Conservation (phyloP, 2,797 vertebrate genomes). For the Chrysocyon brachyurus region DNA sequence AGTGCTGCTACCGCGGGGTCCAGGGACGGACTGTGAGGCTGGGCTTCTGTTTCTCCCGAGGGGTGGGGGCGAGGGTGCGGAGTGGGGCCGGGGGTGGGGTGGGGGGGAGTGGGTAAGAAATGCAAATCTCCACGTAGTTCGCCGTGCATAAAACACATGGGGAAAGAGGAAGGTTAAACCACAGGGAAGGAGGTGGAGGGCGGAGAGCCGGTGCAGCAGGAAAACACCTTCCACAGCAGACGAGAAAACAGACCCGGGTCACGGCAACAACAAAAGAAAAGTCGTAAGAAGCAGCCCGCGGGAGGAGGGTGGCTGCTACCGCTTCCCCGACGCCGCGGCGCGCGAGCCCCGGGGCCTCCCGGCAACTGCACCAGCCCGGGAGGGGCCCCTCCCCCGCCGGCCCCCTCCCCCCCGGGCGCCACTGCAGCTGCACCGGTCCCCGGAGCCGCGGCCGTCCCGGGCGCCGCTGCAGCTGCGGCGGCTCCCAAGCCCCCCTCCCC, state of each 20-base stretch:
- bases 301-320: constrained; percentile 66
- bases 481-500: constrained; percentile 73
- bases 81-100: neutral
- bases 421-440: constrained; percentile 72
- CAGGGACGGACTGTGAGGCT: constrained; percentile 16
- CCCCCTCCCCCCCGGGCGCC: constrained; percentile 55
- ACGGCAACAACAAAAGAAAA: constrained; percentile 88
- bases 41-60: constrained; percentile 64
- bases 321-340: constrained; percentile 66
- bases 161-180: constrained; percentile 83
- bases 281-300: constrained; percentile 82
- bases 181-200: constrained; percentile 79
- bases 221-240: constrained; percentile 80
- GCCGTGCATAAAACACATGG: constrained; percentile 36
- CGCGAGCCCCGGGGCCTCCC: constrained; percentile 77
- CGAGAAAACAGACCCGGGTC: constrained; percentile 84
- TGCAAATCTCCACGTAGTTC: constrained; percentile 67
- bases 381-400: constrained; percentile 45
- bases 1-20: constrained; percentile 39
- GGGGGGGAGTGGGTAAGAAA: neutral
- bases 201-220: constrained; percentile 80
- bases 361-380: constrained; percentile 73
- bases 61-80: constrained; percentile 44
- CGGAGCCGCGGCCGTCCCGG: constrained; percentile 77
- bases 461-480: constrained; percentile 72